phyloP scores from a whole-genome alignment of 2,797 vertebrate genomes.

The Tiaroga cobitis region DNA sequence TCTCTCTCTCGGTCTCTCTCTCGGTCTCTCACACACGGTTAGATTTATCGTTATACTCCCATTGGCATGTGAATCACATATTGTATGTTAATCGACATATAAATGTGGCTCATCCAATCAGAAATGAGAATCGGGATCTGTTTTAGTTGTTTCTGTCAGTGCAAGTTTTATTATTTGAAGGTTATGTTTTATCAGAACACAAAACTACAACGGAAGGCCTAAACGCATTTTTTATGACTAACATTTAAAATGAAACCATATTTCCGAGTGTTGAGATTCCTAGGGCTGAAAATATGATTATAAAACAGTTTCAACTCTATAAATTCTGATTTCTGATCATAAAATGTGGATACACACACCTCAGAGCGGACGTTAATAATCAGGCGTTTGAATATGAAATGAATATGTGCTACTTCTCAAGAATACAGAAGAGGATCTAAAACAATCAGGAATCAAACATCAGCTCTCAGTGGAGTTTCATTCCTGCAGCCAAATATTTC shows the following conservation, averaged over 20 bases:
- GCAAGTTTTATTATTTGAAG: background rate
- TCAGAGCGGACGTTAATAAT: background rate
- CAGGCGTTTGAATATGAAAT: no score
- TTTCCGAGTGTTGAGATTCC: background rate
- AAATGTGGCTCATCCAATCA: background rate
- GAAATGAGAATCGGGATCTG: background rate
- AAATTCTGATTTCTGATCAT: background rate
- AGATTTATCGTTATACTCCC: background rate
- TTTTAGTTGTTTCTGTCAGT: background rate
- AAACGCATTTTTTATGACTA: background rate
- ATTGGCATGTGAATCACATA: background rate
- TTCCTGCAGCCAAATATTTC: slow-evolving; percentile 6
- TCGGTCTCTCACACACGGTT: background rate
- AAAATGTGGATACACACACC: background rate
- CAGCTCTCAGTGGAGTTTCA: background rate
- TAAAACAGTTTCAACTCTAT: background rate
- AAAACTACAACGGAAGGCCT: no score
- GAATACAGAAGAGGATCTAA: no score
- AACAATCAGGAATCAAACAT: background rate
- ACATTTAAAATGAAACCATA: background rate
- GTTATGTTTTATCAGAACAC: background rate
- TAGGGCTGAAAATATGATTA: background rate
- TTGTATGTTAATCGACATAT: background rate
- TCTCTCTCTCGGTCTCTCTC: no score
- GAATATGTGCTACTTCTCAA: background rate